Percentiles rank a stretch among this genome's conserved stretches.
Conservation (phyloP, 2,113 vertebrate species). For the Elanoides forficatus region DNA sequence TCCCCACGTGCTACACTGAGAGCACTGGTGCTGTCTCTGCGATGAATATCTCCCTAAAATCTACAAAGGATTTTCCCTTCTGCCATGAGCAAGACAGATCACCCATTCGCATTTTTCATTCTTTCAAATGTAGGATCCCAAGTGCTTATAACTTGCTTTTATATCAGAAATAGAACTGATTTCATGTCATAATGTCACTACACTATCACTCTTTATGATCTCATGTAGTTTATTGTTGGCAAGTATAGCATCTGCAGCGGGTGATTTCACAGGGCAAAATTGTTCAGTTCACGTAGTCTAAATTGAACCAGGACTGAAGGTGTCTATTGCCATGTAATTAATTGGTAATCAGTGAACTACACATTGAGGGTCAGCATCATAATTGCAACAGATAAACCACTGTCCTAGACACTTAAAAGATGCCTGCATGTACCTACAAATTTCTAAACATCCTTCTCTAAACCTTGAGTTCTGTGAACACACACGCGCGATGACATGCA, state of each 20-base stretch:
- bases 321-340: background rate
- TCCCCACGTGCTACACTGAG: background rate
- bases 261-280: background rate
- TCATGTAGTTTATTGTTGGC: background rate
- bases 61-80: background rate
- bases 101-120: background rate
- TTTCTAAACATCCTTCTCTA: background rate
- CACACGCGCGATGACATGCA: background rate
- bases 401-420: background rate
- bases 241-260: background rate
- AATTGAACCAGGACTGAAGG: background rate
- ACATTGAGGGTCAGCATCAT: background rate
- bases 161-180: background rate
- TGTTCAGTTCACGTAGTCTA: background rate
- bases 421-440: background rate
- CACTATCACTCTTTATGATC: background rate
- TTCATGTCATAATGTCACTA: background rate
- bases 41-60: background rate
- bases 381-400: background rate
- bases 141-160: background rate
- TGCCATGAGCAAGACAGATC: background rate
- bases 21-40: background rate
- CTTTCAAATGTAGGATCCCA: background rate
- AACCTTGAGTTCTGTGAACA: background rate
- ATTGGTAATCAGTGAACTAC: background rate